A percentile compares a stretch with the other conserved stretches of the same genome.
Conservation (phyloP, 1,140 invertebrate species). For the Halyomorpha halys region DNA sequence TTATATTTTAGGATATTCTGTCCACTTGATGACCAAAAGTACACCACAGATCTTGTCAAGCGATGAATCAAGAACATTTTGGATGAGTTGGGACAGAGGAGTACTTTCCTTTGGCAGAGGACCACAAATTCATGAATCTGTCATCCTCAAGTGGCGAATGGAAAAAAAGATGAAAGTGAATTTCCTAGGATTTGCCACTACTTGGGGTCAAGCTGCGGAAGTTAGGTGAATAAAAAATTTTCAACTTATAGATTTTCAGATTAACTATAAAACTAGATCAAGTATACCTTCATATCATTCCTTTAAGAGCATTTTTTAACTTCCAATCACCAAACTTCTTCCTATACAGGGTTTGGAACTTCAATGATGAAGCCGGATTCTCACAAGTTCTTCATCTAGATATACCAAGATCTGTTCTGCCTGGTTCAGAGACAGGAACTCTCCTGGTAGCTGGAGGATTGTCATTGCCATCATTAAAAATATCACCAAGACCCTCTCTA, state of each 20-base stretch:
- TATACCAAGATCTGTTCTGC: slow-evolving; percentile 47
- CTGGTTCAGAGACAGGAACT: slow-evolving; percentile 47
- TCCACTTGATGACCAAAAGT: slow-evolving; percentile 43
- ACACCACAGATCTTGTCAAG: slow-evolving; percentile 42
- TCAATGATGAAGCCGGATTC: slow-evolving; percentile 54
- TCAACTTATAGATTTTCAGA: neutral
- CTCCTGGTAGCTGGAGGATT: slow-evolving; percentile 48
- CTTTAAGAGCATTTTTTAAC: neutral
- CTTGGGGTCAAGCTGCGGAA: slow-evolving; percentile 49
- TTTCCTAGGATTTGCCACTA: slow-evolving; percentile 48
- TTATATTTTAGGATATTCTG: slow-evolving; percentile 42
- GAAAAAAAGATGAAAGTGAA: slow-evolving; percentile 45
- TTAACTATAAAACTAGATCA: neutral
- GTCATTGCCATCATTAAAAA: slow-evolving; percentile 37
- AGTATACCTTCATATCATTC: too few relatives aligned
- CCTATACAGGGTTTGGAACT: slow-evolving; percentile 51
- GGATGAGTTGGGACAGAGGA: slow-evolving; percentile 49
- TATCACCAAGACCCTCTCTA: slow-evolving; percentile 15
- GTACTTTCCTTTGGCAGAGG: slow-evolving; percentile 44
- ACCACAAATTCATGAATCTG: slow-evolving; percentile 39
- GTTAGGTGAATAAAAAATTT: slow-evolving; percentile 40
- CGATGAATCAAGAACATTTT: slow-evolving; percentile 45
- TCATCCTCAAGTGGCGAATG: slow-evolving; percentile 44
- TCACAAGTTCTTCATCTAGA: slow-evolving; percentile 53
- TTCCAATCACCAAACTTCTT: neutral